Percentiles rank a stretch among this genome's conserved stretches.
These are phyloP conservation scores for Cheirogaleus medius DNA, from an alignment of 2,113 vertebrate genomes.

Conservation along the genomic window DNA sequence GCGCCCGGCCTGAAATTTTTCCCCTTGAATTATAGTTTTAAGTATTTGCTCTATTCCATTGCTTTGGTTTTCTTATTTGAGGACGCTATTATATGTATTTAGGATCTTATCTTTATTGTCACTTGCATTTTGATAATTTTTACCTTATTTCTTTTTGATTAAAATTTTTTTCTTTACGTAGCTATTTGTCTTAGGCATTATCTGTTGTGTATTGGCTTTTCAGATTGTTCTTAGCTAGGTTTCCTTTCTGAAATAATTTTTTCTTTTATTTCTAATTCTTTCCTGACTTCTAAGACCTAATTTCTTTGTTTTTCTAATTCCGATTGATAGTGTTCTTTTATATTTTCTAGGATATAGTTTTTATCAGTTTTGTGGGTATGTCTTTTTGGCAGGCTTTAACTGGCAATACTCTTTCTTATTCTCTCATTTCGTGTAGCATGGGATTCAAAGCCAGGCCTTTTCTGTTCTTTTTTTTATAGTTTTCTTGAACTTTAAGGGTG, in stretches of 20 bases:
- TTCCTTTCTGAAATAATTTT: slow-evolving; percentile 29
- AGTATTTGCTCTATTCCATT: background rate
- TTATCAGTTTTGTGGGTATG: background rate
- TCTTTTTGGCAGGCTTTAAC: background rate
- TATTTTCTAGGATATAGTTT: background rate
- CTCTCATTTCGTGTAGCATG: background rate
- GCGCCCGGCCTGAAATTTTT: too few species aligned
- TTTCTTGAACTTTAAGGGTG: background rate
- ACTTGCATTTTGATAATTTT: background rate
- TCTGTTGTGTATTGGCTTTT: background rate
- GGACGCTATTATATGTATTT: background rate
- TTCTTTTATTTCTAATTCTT: background rate
- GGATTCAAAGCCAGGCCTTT: background rate
- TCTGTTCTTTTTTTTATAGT: background rate
- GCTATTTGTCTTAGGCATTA: background rate
- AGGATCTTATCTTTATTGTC: background rate
- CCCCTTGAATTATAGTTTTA: background rate
- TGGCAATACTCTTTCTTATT: background rate
- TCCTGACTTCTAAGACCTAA: background rate
- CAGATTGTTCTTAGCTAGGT: background rate
- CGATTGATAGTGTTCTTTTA: background rate
- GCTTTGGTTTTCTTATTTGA: background rate
- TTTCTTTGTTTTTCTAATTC: slow-evolving; percentile 20
- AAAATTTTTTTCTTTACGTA: background rate
- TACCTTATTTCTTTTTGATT: slow-evolving; percentile 8